These are phyloP conservation scores for Paramacrobiotus metropolitanus DNA, from an alignment of 1,140 invertebrate species.

Conservation along the genomic window DNA sequence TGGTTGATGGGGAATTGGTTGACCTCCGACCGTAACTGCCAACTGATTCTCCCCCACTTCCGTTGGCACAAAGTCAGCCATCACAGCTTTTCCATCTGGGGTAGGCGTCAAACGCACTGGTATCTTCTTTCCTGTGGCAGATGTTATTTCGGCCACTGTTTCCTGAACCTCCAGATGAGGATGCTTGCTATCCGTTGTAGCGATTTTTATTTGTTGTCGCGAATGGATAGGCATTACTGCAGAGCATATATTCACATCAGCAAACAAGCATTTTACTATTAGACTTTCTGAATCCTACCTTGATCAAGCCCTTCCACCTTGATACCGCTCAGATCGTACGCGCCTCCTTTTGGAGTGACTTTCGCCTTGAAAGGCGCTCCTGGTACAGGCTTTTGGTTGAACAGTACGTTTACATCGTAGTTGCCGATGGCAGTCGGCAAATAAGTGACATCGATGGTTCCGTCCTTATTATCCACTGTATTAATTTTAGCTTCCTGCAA, in stretches of 20 bases:
- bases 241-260: too few relatives aligned
- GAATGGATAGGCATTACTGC: too few relatives aligned
- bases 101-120: constrained; percentile 25
- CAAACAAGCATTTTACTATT: too few relatives aligned
- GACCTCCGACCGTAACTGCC: constrained; percentile 42
- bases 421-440: constrained; percentile 55
- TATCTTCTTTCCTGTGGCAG: constrained; percentile 18
- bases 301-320: too few relatives aligned
- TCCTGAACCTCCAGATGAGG: constrained; percentile 11
- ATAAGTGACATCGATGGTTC: constrained; percentile 48
- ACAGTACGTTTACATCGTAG: constrained; percentile 56
- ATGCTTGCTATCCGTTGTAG: background rate
- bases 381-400: constrained; percentile 35
- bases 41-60: constrained; percentile 52
- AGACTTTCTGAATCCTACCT: too few relatives aligned
- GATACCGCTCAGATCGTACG: too few relatives aligned
- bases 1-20: constrained; percentile 35
- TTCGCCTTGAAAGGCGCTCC: constrained; percentile 21
- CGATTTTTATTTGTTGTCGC: background rate
- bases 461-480: constrained; percentile 42
- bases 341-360: constrained; percentile 22
- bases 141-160: constrained; percentile 15
- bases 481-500: constrained; percentile 41
- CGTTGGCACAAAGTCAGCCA: constrained; percentile 53
- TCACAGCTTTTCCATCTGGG: constrained; percentile 46